Conservation (phyloP, 1,140 invertebrate genomes). For the Micrasema minimum region DNA sequence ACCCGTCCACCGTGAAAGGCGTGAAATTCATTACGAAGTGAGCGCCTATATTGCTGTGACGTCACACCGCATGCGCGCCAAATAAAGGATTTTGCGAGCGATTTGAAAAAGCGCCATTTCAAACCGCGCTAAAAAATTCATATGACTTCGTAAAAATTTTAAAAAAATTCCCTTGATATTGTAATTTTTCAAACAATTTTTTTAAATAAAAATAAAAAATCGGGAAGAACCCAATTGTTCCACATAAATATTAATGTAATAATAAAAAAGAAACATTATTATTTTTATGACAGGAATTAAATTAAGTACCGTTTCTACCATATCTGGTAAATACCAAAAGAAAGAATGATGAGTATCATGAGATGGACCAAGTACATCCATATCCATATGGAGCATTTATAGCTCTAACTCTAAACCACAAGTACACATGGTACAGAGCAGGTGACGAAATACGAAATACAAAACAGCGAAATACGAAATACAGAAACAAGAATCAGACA, state of each 20-base stretch:
- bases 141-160: no score
- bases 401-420: neutral
- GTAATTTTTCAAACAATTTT: no score
- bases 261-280: neutral
- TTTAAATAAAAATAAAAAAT: no score
- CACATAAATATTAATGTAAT: neutral
- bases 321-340: neutral
- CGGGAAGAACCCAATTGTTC: no score
- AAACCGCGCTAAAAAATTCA: no score
- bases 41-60: no score
- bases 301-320: neutral
- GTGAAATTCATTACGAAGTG: no score
- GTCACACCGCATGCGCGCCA: no score
- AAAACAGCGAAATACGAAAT: neutral
- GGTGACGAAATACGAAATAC: neutral
- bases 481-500: slow-evolving; percentile 1
- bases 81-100: no score
- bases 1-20: no score
- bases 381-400: neutral
- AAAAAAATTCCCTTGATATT: no score
- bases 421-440: slow-evolving; percentile 1
- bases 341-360: neutral
- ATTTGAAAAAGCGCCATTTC: no score
- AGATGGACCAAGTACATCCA: neutral
- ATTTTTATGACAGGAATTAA: neutral